Percentiles rank a stretch among this genome's conserved stretches.
phyloP scores from a whole-genome alignment of 2,113 vertebrate species.

The Macrotis lagotis region DNA sequence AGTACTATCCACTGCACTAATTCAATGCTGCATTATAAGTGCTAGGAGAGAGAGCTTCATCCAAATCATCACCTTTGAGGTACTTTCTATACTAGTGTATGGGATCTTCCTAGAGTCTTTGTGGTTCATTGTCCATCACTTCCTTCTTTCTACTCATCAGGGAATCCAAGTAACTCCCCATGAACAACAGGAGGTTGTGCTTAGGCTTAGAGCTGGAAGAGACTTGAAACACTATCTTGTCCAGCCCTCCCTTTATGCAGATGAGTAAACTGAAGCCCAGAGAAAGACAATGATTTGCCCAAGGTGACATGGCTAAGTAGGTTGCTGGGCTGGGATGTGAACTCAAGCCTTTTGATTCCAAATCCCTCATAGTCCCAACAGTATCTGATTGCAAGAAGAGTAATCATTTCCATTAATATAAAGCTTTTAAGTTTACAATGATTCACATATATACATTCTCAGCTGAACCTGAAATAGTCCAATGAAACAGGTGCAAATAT shows the following conservation, averaged over 20 bases:
- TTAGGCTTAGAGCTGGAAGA: not conserved
- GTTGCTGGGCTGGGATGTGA: not conserved
- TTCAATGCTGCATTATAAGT: not conserved
- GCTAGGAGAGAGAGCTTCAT: not conserved
- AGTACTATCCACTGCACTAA: not conserved
- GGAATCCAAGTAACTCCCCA: not conserved
- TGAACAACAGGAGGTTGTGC: not conserved
- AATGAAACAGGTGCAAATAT: not conserved
- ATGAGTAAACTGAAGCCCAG: not conserved
- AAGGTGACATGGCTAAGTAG: not conserved
- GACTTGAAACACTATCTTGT: not conserved
- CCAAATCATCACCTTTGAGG: not conserved
- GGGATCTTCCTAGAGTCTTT: not conserved
- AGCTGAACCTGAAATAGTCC: not conserved
- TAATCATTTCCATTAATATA: not conserved
- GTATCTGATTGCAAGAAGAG: not conserved
- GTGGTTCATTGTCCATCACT: not conserved
- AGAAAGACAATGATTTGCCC: not conserved
- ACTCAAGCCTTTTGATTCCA: not conserved
- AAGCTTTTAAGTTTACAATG: not conserved
- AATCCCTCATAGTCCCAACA: not conserved
- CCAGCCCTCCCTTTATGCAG: not conserved
- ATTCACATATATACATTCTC: not conserved
- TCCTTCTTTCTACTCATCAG: not conserved
- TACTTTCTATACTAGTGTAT: not conserved